Evolutionary conservation across 2,888 invertebrate species (phyloP).

Genomic region (Eudasyphora cyanicolor): DNA sequence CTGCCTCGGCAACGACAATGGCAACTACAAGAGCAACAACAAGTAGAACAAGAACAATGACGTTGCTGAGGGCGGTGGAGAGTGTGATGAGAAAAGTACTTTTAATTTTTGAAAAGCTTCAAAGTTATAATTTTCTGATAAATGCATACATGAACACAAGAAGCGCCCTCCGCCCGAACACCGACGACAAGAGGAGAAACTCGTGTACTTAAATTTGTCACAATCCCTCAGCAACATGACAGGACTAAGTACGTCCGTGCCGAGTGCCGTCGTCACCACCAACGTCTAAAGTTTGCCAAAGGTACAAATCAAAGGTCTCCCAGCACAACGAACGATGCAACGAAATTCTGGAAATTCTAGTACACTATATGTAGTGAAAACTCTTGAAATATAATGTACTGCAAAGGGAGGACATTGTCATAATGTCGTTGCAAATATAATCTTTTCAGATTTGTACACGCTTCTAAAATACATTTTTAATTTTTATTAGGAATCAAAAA

Average conservation of each 20-base stretch:
- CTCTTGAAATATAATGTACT: too few species aligned
- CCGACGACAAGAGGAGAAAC: not conserved
- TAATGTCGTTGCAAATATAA: too few species aligned
- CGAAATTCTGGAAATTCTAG: too few species aligned
- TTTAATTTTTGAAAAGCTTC: constrained; percentile 59
- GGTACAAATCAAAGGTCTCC: not conserved
- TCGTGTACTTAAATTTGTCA: not conserved
- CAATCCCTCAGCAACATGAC: constrained; percentile 8
- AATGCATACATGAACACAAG: constrained; percentile 49
- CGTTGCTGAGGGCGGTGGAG: not conserved
- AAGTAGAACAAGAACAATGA: not conserved
- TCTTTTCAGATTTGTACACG: too few species aligned
- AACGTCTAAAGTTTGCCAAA: not conserved
- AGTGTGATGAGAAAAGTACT: constrained; percentile 56
- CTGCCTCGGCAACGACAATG: not conserved
- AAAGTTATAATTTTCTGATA: constrained; percentile 62
- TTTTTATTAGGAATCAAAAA: too few species aligned
- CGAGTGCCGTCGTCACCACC: constrained; percentile 24
- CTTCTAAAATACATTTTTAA: too few species aligned
- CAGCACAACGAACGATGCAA: too few species aligned
- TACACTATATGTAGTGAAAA: too few species aligned
- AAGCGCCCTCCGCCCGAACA: not conserved
- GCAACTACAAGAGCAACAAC: too few species aligned
- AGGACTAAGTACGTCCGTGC: constrained; percentile 14
- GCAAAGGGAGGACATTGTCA: too few species aligned